These are phyloP conservation scores for Drosophila incognita DNA, from an alignment of 2,888 invertebrate genomes.

Conservation along the genomic window DNA sequence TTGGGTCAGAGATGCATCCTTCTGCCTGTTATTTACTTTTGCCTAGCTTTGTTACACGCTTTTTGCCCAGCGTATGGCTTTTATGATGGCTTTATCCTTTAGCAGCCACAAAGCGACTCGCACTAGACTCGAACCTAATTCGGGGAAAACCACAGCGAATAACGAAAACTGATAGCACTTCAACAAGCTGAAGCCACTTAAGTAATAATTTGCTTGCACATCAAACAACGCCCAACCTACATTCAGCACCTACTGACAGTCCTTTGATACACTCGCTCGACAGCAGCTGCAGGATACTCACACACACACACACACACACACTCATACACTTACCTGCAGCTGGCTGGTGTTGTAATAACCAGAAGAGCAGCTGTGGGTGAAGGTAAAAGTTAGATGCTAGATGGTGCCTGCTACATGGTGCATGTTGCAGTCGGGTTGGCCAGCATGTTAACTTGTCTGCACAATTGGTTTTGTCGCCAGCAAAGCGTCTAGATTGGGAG, in stretches of 20 bases:
- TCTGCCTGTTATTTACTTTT: background rate
- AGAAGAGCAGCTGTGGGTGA: conserved; percentile 27
- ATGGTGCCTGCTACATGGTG: conserved; percentile 4
- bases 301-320: conserved; percentile 7
- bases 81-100: conserved; percentile 42
- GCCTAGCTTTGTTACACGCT: background rate
- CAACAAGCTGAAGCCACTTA: conserved; percentile 75
- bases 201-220: conserved; percentile 74
- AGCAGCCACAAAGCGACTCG: conserved; percentile 4
- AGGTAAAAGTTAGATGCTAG: conserved; percentile 15
- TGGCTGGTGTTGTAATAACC: conserved; percentile 62
- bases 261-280: conserved; percentile 39
- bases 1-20: background rate
- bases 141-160: conserved; percentile 14
- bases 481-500: conserved; percentile 55
- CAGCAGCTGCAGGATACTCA: conserved; percentile 42
- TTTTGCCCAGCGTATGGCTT: background rate
- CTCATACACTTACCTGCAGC: conserved; percentile 15
- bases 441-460: conserved; percentile 67
- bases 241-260: conserved; percentile 23
- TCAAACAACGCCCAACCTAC: conserved; percentile 42
- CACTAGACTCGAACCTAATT: conserved; percentile 24
- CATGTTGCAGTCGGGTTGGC: conserved; percentile 47
- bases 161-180: conserved; percentile 37
- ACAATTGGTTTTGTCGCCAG: conserved; percentile 60